A percentile compares a stretch with the other conserved stretches of the same genome.
Evolutionary conservation across 2,797 vertebrate genomes (phyloP).

Genomic region (Liparis tanakae): DNA sequence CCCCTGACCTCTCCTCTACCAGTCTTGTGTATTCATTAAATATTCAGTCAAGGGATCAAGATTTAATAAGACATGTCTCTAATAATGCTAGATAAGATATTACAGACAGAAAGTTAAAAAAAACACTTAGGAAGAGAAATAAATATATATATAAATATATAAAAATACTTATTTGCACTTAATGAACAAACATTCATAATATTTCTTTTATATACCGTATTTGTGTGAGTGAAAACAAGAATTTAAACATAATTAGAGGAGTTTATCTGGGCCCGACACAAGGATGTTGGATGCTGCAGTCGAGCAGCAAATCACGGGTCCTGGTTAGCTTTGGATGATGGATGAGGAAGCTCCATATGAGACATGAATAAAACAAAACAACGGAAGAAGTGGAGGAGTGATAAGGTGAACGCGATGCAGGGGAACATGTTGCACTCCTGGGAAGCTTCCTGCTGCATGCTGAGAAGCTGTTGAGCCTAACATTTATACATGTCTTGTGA

Average conservation of each 20-base stretch:
- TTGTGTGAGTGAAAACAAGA: background rate
- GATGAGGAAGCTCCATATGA: slow-evolving; percentile 52
- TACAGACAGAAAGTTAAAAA: too few species aligned
- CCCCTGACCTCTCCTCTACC: too few species aligned
- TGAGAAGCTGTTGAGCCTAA: slow-evolving; percentile 30
- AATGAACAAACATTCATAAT: too few species aligned
- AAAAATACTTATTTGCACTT: too few species aligned
- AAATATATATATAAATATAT: too few species aligned
- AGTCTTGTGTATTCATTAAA: too few species aligned
- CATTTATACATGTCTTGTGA: slow-evolving; percentile 38
- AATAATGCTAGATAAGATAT: too few species aligned
- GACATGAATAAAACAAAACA: slow-evolving; percentile 69
- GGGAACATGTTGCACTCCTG: slow-evolving; percentile 43
- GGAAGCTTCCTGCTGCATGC: slow-evolving; percentile 38
- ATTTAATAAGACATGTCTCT: too few species aligned
- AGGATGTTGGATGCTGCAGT: slow-evolving; percentile 48
- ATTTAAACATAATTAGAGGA: slow-evolving; percentile 55
- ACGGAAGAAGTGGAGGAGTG: slow-evolving; percentile 37
- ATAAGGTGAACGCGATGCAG: slow-evolving; percentile 36
- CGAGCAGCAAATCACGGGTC: slow-evolving; percentile 35
- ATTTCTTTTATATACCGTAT: too few species aligned
- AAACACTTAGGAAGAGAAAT: too few species aligned
- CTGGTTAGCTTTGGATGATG: slow-evolving; percentile 35
- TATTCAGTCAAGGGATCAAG: too few species aligned
- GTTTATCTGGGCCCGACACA: slow-evolving; percentile 38